Evolutionary conservation across 2,888 invertebrate genomes (phyloP), one percentile per base, ranked within the genome.

Genomic region (Teleogryllus oceanicus): DNA sequence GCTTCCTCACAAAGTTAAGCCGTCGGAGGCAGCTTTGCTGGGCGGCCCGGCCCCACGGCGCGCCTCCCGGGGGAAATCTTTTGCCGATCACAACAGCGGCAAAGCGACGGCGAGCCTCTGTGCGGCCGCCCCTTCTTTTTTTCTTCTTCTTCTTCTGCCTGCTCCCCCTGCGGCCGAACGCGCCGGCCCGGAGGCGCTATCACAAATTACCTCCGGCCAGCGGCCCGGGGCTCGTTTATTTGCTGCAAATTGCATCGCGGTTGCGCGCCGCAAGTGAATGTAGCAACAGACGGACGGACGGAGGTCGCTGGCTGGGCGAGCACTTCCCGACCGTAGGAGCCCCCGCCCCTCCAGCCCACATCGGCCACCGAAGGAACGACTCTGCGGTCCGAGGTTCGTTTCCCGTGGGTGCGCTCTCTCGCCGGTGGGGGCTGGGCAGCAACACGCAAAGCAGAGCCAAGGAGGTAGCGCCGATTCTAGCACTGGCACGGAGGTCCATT

Each of bases 231-330:
- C 83, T 85, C 85, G 85, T 85, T 86, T 86, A 86, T 85, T 85
- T 85, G 84, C 84, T 84, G 84, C 85, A 85, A 86, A 86, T 86
- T 86, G 85, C 85, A 85, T 85, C 84, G 85, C 77, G 83, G 83
- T 37, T 10, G 62, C 62, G 62, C 62, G 62, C 16, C 62, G 62
- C 62, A 62, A 62, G 62, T 62, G 62, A 62, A 62, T 62, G 62
- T 62, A 62, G n/a, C 62, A 5, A 37, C 5, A 8, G 37, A 37
- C 37, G 37, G 37, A 37, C 37, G 37, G 37, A 37, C 37, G 37
- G 8, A 5, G 37, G 8, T 5, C 37, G 37, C 37, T 5, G 37
- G 8, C 37, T 8, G 37, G 2, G 24, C 24, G 4, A 37, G 4
- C 24, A 37, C 24, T 37, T 8, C 37, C 8, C 5, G 37, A 0